phyloP scores from a whole-genome alignment of 2,888 invertebrate species.

The Leucophenga maculata region DNA sequence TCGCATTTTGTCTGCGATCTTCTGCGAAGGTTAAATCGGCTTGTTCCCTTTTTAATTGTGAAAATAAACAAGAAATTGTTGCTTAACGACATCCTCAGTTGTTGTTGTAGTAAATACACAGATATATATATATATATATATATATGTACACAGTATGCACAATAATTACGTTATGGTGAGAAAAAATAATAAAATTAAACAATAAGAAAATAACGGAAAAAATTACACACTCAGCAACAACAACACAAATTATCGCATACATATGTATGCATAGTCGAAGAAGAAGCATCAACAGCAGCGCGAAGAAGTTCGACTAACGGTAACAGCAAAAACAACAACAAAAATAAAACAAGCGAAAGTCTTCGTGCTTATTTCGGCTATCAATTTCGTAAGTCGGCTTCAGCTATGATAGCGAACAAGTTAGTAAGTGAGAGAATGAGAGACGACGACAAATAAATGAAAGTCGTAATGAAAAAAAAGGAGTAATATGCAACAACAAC shows the following conservation, averaged over 20 bases:
- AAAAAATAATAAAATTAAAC: neutral
- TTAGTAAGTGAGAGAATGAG: too few species aligned
- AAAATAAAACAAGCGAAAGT: constrained; percentile 44
- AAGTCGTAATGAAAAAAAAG: too few species aligned
- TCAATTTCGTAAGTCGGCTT: too few species aligned
- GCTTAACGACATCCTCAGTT: constrained; percentile 18
- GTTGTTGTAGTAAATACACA: constrained; percentile 32
- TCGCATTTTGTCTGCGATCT: constrained; percentile 34
- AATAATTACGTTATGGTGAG: too few species aligned
- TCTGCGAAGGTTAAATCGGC: constrained; percentile 45
- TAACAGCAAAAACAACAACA: neutral
- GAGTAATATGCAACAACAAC: neutral
- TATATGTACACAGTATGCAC: too few species aligned
- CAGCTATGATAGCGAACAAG: too few species aligned
- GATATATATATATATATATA: neutral
- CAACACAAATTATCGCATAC: neutral
- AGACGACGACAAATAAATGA: too few species aligned
- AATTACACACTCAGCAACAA: neutral
- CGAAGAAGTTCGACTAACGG: too few species aligned
- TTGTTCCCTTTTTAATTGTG: constrained; percentile 51
- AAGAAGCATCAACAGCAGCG: too few species aligned
- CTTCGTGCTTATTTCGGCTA: constrained; percentile 9
- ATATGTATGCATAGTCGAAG: too few species aligned
- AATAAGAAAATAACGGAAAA: constrained; percentile 1
- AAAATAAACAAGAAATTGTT: constrained; percentile 27